Evolutionary conservation across 1,140 invertebrate species (phyloP), one percentile per base, ranked within the genome.

Genomic region (Heliothis subflexa): DNA sequence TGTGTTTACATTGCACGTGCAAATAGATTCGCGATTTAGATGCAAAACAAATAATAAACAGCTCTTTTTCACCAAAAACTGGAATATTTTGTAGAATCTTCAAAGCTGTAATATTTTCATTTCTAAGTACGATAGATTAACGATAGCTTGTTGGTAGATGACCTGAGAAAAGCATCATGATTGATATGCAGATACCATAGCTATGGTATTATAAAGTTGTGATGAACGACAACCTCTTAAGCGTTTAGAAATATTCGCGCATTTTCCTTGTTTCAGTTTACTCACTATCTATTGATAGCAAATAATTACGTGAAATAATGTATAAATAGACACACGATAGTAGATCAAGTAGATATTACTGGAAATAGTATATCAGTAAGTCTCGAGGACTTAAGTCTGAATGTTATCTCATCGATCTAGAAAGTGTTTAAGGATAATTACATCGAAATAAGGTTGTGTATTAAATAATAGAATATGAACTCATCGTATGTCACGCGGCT

Each of bases 1-100:
- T 14, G 21, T 73, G 71, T 73, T 73, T 59, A 59, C 4, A 61
- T 73, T 73, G 16, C 71, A 47, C 47, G 16, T 59, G 7, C 55
- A 59, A 47, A 59, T 73, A 18, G 68, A 49, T 13, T 10, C 40
- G 52, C 16, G 40, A 47, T 47, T 73, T 47, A 47, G 33, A 47
- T 14, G 49, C 40, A 73, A 40, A 59, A 73, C 61, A 61, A 72
- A 57, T 59, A 73, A 18, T 21, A 14, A 18, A 14, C 2, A 55
- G 11, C 9, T 55, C 33, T 40, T 40, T 40, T 40, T 40, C 33
- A 9, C 4, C 33, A 40, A 71, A 71, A 71, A 54, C 5, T 54
- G 18, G 50, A 54, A 16, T 14, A 40, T 7, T 40, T 33, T 61
- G 57, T 33, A n/a, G 18, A 70, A 52, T 14, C 16, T 40, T 9